Evolutionary conservation across 2,888 invertebrate species (phyloP).

Genomic region (Orchestes rusci): DNA sequence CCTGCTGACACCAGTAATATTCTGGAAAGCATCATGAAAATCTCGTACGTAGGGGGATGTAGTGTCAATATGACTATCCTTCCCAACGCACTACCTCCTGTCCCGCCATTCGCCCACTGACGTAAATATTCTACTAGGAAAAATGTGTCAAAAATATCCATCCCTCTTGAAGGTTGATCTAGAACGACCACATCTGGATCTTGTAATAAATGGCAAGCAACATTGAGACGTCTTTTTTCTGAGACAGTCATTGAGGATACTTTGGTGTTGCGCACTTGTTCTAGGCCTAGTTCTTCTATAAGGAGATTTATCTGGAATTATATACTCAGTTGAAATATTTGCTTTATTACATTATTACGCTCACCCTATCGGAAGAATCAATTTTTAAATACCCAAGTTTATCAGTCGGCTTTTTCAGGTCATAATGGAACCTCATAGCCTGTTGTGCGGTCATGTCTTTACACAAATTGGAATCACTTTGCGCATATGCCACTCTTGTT

Average conservation of each 20-base stretch:
- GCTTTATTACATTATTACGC: slow-evolving; percentile 25
- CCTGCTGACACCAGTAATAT: slow-evolving; percentile 84
- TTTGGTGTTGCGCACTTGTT: slow-evolving; percentile 81
- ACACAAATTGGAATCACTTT: slow-evolving; percentile 69
- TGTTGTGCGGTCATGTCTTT: slow-evolving; percentile 86
- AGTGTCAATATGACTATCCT: slow-evolving; percentile 84
- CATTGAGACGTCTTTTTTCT: slow-evolving; percentile 77
- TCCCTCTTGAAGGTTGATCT: slow-evolving; percentile 78
- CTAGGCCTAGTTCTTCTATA: slow-evolving; percentile 85
- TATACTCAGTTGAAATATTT: slow-evolving; percentile 4
- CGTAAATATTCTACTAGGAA: slow-evolving; percentile 85
- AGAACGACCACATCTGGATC: slow-evolving; percentile 81
- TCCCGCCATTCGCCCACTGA: slow-evolving; percentile 68
- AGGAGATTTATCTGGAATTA: slow-evolving; percentile 70
- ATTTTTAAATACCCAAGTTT: slow-evolving; percentile 59
- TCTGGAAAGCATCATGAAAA: slow-evolving; percentile 87
- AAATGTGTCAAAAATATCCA: slow-evolving; percentile 95
- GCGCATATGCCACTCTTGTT: slow-evolving; percentile 67
- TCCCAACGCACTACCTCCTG: slow-evolving; percentile 46
- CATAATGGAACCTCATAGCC: slow-evolving; percentile 76
- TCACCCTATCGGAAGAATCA: slow-evolving; percentile 67
- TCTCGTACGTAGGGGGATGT: slow-evolving; percentile 92
- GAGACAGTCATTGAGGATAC: slow-evolving; percentile 81
- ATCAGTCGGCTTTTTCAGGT: slow-evolving; percentile 58
- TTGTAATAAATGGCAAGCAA: slow-evolving; percentile 81